Evolutionary conservation across 2,113 vertebrate species (phyloP), one percentile per base, ranked within the genome.

Genomic region (Genyomyrus donnyi): DNA sequence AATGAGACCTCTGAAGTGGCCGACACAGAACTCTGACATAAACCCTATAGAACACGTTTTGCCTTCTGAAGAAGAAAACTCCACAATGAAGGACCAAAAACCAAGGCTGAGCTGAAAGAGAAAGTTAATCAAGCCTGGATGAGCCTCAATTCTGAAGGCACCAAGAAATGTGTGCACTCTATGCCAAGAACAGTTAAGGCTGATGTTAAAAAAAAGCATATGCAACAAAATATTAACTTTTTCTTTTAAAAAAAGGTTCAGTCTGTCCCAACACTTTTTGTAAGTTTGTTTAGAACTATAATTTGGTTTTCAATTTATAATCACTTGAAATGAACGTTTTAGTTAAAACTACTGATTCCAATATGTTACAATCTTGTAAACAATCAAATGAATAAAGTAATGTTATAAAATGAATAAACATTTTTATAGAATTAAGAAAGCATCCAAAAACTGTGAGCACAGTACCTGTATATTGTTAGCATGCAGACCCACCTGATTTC

Each of bases 401-500:
- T 27, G 58, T 62, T n/a, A 62, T n/a, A n/a, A 62, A 62, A 62
- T 13, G 10, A 50, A 50, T 15, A 3, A 15, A 24, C 24, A 62
- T 62, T n/a, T 58, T 58, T 58, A 21, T 58, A 24, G 21, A 58
- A 58, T 58, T 58, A 58, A 58, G 21, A 58, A 58, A 58, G 56
- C 56, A 24, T 62, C 56, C 56, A 24, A 62, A 62, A 8, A 27
- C 58, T 27, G 58, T 62, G 58, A n/a, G 58, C 7, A n/a, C 8
- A 0, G 58, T 62, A 8, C 2, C 58, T 62, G 24, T 24, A 10
- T n/a, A 49, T 49, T 49, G 48, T 10, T 11, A 24, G 19, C 4
- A 35, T 35, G 39, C 24, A 85, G 45, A 85, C 92, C 31, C 80
- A 96, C 95, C 95, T 94, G 95, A 92, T 92, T 95, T 96, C 94